Base-by-base conservation (phyloP, 2,797 vertebrate genomes). In the Paedocypris micromegethes region DNA sequence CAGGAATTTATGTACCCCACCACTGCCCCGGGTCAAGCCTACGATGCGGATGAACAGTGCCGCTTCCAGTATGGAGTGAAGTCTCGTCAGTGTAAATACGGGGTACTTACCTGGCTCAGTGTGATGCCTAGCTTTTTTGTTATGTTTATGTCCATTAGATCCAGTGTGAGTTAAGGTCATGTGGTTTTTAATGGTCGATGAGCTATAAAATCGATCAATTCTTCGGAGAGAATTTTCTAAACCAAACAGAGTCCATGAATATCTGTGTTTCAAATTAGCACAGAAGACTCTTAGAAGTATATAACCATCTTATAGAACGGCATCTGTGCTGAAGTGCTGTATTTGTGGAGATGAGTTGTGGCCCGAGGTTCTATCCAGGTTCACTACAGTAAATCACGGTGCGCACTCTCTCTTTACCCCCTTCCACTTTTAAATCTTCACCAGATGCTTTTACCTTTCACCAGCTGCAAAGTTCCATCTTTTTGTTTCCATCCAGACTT, bases 81-180 rank as follows among this genome's bases (percentile, higher is more conserved):
- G 88, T 99, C 96, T 72, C 94, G 95, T 82, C 96, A 98, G 86
- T 99, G 96, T 92, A 98, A 99, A 97, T 99, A 98, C 78, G 94
- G 95, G 90, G 96, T 99, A 92, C 91, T 66, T 56, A 47, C 37
- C 60, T 52, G 57, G 54, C 60, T 66, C 48, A 47, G 51, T 61
- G 50, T 47, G 41, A 62, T 60, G 43, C 5, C 52, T 38, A 65
- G 47, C 63, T 54, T 23, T 44, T 43, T 65, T 65, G 23, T 23
- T 23, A 23, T 23, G 23, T 23, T 23, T 23, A 23, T 23, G 23
- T 23, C 23, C 23, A 23, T 23, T 23, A 23, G 23, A 23, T 23
- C 23, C 23, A 23, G 23, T 23, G 23, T 23, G 23, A 23, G 23
- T 23, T 23, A 23, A 23, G 23, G 23, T 23, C 23, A 23, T 23